Conservation (phyloP, 92 coral and sea anemone species). For the Isaurus tuberculatus region DNA sequence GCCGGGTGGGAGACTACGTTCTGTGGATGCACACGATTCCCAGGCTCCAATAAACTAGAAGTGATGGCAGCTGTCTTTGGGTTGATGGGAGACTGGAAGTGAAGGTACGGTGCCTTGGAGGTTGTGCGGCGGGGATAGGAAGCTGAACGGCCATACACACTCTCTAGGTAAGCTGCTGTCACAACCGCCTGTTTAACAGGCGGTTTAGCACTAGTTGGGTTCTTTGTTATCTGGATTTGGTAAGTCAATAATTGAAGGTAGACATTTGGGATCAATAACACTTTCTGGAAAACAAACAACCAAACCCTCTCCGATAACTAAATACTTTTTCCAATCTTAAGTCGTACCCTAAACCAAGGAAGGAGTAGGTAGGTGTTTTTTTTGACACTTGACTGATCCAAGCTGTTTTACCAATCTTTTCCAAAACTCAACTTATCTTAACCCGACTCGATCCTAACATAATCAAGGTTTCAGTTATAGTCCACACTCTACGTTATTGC, state of each 20-base stretch:
- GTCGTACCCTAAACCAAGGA: background rate
- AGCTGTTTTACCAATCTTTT: too few species aligned
- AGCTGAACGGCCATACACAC: constrained; percentile 90
- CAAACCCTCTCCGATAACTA: too few species aligned
- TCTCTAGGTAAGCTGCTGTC: constrained; percentile 75
- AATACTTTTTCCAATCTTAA: too few species aligned
- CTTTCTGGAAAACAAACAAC: too few species aligned
- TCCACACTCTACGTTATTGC: background rate
- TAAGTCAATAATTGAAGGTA: background rate
- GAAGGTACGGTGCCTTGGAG: constrained; percentile 88
- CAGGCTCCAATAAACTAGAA: constrained; percentile 72
- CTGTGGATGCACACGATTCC: constrained; percentile 36
- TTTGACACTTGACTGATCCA: too few species aligned
- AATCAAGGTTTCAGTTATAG: too few species aligned
- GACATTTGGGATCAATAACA: background rate
- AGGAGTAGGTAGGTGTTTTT: background rate
- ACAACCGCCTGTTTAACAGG: constrained; percentile 40
- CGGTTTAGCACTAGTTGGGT: background rate
- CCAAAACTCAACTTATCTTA: background rate
- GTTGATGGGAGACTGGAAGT: constrained; percentile 90
- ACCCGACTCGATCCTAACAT: too few species aligned
- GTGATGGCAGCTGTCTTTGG: constrained; percentile 85
- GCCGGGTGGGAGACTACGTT: constrained; percentile 29
- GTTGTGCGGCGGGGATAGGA: constrained; percentile 89
- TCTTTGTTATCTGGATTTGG: constrained; percentile 23